Conservation (phyloP, 2,113 vertebrate species). For the Petaurus breviceps region DNA sequence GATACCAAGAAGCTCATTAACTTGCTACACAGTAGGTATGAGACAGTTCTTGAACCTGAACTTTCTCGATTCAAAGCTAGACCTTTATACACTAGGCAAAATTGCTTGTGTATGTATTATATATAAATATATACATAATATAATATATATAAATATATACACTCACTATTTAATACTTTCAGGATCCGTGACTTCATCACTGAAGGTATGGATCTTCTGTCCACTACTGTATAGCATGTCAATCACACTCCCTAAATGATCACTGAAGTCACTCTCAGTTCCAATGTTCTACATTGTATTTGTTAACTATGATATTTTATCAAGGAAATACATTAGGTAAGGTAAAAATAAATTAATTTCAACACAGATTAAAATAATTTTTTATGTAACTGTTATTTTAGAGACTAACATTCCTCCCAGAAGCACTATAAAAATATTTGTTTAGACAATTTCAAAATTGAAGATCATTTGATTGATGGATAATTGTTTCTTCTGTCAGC, state of each 20-base stretch:
- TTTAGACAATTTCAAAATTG: slow-evolving; percentile 74
- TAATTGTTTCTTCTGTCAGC: slow-evolving; percentile 65
- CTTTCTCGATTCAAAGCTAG: background rate
- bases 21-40: background rate
- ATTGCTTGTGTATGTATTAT: background rate
- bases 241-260: background rate
- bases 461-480: slow-evolving; percentile 75
- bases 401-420: slow-evolving; percentile 19
- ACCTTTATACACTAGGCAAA: background rate
- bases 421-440: slow-evolving; percentile 73
- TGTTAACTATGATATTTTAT: background rate
- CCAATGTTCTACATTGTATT: too few relatives aligned
- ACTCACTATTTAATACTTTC: background rate
- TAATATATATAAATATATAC: background rate
- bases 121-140: background rate
- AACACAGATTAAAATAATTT: slow-evolving; percentile 16
- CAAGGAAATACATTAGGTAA: background rate
- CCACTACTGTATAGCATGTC: background rate
- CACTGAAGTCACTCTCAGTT: background rate
- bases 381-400: slow-evolving; percentile 35
- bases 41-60: background rate
- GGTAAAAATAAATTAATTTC: slow-evolving; percentile 41
- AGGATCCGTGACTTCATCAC: background rate
- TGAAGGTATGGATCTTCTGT: background rate
- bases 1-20: background rate